Conservation (phyloP, 1,140 invertebrate species). For the Drosophila miranda region DNA sequence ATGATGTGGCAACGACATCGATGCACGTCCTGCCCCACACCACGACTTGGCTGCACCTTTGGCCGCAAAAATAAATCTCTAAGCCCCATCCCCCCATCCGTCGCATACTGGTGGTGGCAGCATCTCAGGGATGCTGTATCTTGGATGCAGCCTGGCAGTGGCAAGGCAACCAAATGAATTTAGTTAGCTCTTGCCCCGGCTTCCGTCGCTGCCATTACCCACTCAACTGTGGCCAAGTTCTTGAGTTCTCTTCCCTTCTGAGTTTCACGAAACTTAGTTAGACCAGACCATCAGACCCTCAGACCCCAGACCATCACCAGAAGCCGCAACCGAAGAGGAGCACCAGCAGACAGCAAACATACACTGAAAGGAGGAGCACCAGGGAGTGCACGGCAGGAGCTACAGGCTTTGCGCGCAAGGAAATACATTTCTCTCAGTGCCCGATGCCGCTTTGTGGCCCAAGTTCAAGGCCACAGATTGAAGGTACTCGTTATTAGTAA, state of each 20-base stretch:
- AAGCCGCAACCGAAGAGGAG: constrained; percentile 28
- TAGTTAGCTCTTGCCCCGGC: constrained; percentile 38
- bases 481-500: constrained; percentile 43
- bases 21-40: constrained; percentile 18
- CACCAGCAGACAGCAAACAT: neutral
- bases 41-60: constrained; percentile 47
- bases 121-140: constrained; percentile 5
- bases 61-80: constrained; percentile 51
- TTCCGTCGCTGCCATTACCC: neutral
- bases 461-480: constrained; percentile 56
- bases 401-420: too few species aligned
- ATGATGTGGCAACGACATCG: constrained; percentile 61
- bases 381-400: too few species aligned
- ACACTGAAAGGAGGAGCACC: too few species aligned
- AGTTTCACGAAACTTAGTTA: constrained; percentile 52
- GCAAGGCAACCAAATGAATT: constrained; percentile 39
- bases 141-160: constrained; percentile 21
- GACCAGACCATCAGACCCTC: constrained; percentile 27
- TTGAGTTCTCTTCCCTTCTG: constrained; percentile 42
- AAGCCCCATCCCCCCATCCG: constrained; percentile 1
- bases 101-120: neutral
- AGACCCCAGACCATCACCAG: constrained; percentile 29
- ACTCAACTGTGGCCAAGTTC: constrained; percentile 44
- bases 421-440: neutral
- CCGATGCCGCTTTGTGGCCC: constrained; percentile 4